Evolutionary conservation across 2,888 invertebrate genomes (phyloP).

Genomic region (Sphaeridia pumilis): DNA sequence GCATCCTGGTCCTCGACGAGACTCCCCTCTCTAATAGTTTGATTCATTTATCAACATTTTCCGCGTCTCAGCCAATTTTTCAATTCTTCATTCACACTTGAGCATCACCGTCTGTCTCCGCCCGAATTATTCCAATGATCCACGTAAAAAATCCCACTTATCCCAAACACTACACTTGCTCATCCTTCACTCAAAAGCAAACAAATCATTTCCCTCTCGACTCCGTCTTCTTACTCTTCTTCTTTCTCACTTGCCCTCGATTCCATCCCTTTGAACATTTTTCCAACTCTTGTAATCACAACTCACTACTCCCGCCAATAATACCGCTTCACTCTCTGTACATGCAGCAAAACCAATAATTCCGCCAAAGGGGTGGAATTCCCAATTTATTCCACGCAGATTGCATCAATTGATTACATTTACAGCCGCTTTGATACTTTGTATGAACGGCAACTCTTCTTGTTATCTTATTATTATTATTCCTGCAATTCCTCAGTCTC

Average conservation of each 20-base stretch:
- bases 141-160: neutral
- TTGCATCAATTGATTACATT: no score
- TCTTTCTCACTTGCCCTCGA: neutral
- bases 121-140: neutral
- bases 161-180: no score
- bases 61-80: slow-evolving; percentile 27
- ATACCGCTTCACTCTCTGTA: no score
- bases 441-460: no score
- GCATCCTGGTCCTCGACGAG: no score
- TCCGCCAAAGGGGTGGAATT: no score
- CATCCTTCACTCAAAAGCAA: neutral
- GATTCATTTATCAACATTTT: slow-evolving; percentile 32
- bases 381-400: no score
- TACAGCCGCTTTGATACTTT: no score
- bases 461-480: no score
- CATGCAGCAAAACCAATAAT: no score
- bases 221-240: neutral
- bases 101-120: neutral
- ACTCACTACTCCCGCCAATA: no score
- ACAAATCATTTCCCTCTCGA: neutral
- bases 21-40: slow-evolving; percentile 27
- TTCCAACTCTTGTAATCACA: neutral
- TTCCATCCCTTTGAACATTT: neutral
- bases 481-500: no score
- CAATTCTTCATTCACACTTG: slow-evolving; percentile 22